Evolutionary conservation across 2,888 invertebrate species (phyloP), one percentile per base, ranked within the genome.

Genomic region (Melieria picta): DNA sequence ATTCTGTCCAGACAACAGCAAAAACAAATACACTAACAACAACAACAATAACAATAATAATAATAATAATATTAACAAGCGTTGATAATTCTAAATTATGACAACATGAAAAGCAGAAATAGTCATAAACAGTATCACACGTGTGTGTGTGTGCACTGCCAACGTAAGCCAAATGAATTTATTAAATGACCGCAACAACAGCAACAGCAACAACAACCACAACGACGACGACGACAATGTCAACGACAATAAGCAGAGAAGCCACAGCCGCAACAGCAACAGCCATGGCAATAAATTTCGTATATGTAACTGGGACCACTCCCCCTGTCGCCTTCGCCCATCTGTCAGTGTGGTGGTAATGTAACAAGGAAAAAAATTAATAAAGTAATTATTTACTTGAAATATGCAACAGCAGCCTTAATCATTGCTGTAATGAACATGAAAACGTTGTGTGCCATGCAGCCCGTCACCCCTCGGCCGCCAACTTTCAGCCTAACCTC

Each of bases 101-200:
- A 16, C 50, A 67, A 61, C 67, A 67, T 67, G 60, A 43, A 60
- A 45, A 67, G 67, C 60, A 45, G 60, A 47, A 11, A 67, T 67
- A 67, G 61, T 61, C 52, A 52, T 61, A 60, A 61, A 45, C 67
- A 67, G 45, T 30, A 30, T 30, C 30, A 30, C 30, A 30, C 30
- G 2, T 30, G 30, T 30, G 30, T 30, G 30, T 30, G 30, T 30
- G 30, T 30, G 30, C 30, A 30, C 1, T 30, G 30, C 30, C 2
- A 30, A 30, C 30, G 30, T 30, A 30, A 50, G 67, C 60, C 48
- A 11, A 45, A 60, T 67, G 60, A 60, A 67, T 67, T 67, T 61
- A 61, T 67, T 67, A 67, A 67, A 60, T 67, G 67, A 61, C 67
- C 67, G 61, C 60, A 67, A 67, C 50, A 67, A 57, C 13, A 57